phyloP scores from a whole-genome alignment of 2,888 invertebrate species.

The Junonia oenone region DNA sequence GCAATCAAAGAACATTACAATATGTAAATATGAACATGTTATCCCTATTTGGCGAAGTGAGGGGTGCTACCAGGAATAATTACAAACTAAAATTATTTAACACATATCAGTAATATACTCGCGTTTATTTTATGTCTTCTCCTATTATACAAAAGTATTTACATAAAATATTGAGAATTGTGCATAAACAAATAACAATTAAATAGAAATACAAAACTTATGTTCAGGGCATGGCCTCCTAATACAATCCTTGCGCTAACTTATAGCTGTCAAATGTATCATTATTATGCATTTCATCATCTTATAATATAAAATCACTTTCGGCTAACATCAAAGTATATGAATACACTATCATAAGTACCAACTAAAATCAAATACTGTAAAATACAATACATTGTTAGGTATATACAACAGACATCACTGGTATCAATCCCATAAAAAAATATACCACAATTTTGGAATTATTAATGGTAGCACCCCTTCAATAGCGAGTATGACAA shows the following conservation, averaged over 20 bases:
- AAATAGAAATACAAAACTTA: constrained; percentile 79
- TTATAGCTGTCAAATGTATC: constrained; percentile 71
- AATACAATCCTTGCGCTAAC: constrained; percentile 72
- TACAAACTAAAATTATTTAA: constrained; percentile 78
- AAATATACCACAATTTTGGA: constrained; percentile 78
- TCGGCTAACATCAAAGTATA: constrained; percentile 73
- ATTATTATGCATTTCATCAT: constrained; percentile 75
- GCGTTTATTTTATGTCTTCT: constrained; percentile 79
- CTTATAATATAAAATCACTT: constrained; percentile 77
- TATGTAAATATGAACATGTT: constrained; percentile 61
- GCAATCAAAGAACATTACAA: constrained; percentile 10
- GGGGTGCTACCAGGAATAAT: constrained; percentile 81
- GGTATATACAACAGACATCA: constrained; percentile 75
- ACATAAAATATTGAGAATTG: constrained; percentile 81
- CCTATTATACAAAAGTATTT: constrained; percentile 81
- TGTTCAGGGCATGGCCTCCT: constrained; percentile 70
- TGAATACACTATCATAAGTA: constrained; percentile 76
- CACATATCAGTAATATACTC: constrained; percentile 80
- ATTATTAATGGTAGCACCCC: constrained; percentile 81
- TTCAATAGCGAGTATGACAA: constrained; percentile 80
- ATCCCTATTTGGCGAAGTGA: constrained; percentile 77
- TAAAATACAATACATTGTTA: constrained; percentile 74
- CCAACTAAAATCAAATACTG: constrained; percentile 77
- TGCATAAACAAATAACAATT: constrained; percentile 81
- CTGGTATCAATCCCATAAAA: constrained; percentile 77